Conservation (phyloP, 1,140 invertebrate species). For the Cotesia typhae region DNA sequence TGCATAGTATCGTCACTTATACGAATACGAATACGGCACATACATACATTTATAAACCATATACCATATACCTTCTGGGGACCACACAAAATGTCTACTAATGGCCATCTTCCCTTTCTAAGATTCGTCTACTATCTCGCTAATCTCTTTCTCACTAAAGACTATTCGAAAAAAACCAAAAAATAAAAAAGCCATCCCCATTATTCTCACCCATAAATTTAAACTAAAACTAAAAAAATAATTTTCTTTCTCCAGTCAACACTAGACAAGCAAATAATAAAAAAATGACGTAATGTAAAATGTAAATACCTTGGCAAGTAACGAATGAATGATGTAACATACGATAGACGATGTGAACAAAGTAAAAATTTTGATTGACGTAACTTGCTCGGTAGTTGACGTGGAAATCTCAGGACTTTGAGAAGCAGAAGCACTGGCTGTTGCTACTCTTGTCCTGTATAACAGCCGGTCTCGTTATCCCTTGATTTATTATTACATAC, state of each 20-base stretch:
- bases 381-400: constrained; percentile 13
- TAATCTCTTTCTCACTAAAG: background rate
- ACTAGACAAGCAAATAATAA: background rate
- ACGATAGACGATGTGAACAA: constrained; percentile 1
- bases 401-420: constrained; percentile 25
- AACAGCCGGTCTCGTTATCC: constrained; percentile 25
- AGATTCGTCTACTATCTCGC: constrained; percentile 19
- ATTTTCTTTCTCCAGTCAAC: background rate
- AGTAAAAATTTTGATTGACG: constrained; percentile 25
- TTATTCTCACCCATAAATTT: too few relatives aligned
- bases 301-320: too few relatives aligned
- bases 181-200: background rate
- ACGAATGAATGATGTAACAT: background rate
- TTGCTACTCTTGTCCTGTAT: background rate
- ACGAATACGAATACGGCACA: constrained; percentile 9
- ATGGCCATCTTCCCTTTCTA: constrained; percentile 49
- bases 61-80: constrained; percentile 40
- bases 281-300: background rate
- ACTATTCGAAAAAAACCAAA: background rate
- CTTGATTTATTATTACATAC: constrained; percentile 40
- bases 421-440: too few relatives aligned
- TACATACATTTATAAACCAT: too few relatives aligned
- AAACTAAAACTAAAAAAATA: background rate
- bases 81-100: constrained; percentile 66
- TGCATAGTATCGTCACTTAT: constrained; percentile 59